Evolutionary conservation across 1,140 invertebrate genomes (phyloP).

Genomic region (Drosophila azteca): DNA sequence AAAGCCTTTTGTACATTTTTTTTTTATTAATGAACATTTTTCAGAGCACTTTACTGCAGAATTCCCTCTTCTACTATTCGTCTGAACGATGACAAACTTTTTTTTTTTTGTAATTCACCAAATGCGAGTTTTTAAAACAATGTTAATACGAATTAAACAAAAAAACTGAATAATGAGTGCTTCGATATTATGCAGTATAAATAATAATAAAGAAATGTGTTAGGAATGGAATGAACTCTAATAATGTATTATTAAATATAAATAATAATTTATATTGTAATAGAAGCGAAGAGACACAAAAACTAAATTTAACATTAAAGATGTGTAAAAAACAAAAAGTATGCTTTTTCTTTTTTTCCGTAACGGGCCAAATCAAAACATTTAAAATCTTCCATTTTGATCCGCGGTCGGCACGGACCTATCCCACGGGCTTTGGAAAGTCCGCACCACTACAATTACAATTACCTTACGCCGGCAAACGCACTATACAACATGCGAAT

Average conservation of each 20-base stretch:
- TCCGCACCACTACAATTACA: too few relatives aligned
- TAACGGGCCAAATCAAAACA: too few relatives aligned
- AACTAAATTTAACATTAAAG: conserved; percentile 61
- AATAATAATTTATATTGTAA: conserved; percentile 80
- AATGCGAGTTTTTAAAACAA: conserved; percentile 57
- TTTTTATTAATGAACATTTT: conserved; percentile 34
- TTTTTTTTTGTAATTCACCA: conserved; percentile 48
- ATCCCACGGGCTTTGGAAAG: too few relatives aligned
- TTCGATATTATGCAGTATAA: conserved; percentile 77
- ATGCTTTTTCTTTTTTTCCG: neutral
- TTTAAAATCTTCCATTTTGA: too few relatives aligned
- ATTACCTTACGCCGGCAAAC: too few relatives aligned
- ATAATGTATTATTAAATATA: conserved; percentile 80
- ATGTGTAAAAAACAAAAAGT: conserved; percentile 44
- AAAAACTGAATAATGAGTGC: conserved; percentile 59
- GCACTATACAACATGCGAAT: too few relatives aligned
- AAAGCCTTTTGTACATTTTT: conserved; percentile 31
- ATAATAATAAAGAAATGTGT: conserved; percentile 49
- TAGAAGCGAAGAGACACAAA: conserved; percentile 70
- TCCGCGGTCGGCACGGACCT: too few relatives aligned
- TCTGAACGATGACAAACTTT: conserved; percentile 27
- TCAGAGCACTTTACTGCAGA: conserved; percentile 40
- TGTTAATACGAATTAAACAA: conserved; percentile 50
- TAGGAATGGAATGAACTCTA: conserved; percentile 71
- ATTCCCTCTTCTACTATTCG: conserved; percentile 10